Percentiles rank a stretch among this genome's conserved stretches.
phyloP scores from a whole-genome alignment of 2,888 invertebrate genomes.

The Cerceris ruficornis region DNA sequence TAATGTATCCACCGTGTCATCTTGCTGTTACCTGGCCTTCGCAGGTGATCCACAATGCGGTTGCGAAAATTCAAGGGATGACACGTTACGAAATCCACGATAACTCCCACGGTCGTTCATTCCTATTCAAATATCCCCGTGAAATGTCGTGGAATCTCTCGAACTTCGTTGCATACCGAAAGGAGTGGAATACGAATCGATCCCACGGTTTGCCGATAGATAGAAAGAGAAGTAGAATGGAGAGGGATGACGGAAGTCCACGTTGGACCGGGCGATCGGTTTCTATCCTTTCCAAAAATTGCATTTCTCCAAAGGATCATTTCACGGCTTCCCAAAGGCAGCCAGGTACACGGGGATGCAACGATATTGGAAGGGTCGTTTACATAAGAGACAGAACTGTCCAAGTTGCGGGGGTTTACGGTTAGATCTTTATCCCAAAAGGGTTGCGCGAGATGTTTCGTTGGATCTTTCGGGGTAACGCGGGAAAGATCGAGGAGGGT shows the following conservation, averaged over 20 bases:
- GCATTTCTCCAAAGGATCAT: slow-evolving; percentile 60
- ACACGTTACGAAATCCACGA: slow-evolving; percentile 56
- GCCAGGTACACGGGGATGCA: slow-evolving; percentile 64
- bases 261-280: slow-evolving; percentile 62
- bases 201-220: slow-evolving; percentile 68
- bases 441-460: slow-evolving; percentile 63
- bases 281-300: slow-evolving; percentile 64
- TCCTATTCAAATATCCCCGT: slow-evolving; percentile 60
- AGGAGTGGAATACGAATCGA: slow-evolving; percentile 62
- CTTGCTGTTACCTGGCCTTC: slow-evolving; percentile 43
- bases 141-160: slow-evolving; percentile 24
- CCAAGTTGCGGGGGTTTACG: slow-evolving; percentile 35
- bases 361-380: slow-evolving; percentile 73
- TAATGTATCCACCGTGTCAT: slow-evolving; percentile 52
- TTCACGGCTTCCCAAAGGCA: slow-evolving; percentile 59
- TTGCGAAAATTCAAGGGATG: slow-evolving; percentile 59
- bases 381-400: slow-evolving; percentile 72
- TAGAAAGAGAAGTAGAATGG: slow-evolving; percentile 13
- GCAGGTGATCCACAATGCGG: slow-evolving; percentile 59
- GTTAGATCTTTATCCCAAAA: slow-evolving; percentile 59
- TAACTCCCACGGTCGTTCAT: slow-evolving; percentile 63
- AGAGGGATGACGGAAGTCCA: slow-evolving; percentile 21
- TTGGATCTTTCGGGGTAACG: slow-evolving; percentile 19
- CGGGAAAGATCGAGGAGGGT: slow-evolving; percentile 42
- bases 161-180: slow-evolving; percentile 41